phyloP scores from a whole-genome alignment of 1,140 invertebrate species.

The Arion vulgaris region DNA sequence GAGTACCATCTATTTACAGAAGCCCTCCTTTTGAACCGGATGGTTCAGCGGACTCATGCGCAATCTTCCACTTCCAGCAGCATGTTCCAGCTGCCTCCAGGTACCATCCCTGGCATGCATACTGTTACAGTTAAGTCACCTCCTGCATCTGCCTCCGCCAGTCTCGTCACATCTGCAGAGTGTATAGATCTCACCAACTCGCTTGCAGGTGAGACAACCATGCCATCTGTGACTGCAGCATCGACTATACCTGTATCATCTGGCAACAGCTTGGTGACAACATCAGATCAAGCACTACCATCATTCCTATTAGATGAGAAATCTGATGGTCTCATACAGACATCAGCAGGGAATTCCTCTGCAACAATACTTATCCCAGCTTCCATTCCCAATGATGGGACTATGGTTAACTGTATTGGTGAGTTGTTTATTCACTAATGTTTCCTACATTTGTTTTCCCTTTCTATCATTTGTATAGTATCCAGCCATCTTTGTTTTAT shows the following conservation, averaged over 20 bases:
- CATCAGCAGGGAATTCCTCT: not conserved
- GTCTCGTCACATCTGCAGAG: not conserved
- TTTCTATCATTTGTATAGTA: too few relatives aligned
- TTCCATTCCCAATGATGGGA: not conserved
- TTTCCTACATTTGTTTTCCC: too few relatives aligned
- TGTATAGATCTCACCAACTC: not conserved
- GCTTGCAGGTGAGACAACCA: not conserved
- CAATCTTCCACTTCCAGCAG: not conserved
- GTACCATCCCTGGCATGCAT: conserved; percentile 1
- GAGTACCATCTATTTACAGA: not conserved
- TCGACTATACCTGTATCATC: not conserved
- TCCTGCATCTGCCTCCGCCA: not conserved
- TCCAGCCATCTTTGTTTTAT: too few relatives aligned
- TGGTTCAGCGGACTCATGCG: conserved; percentile 22
- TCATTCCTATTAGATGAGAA: not conserved
- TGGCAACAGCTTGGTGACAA: not conserved
- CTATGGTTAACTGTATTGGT: not conserved
- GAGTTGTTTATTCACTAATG: too few relatives aligned
- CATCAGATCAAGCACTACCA: not conserved
- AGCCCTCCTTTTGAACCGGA: conserved; percentile 25
- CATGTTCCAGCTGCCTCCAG: conserved; percentile 30
- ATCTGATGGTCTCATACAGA: not conserved
- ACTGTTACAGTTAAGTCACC: conserved; percentile 1
- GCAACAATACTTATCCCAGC: not conserved
- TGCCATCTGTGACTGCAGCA: not conserved